These are phyloP conservation scores for Uromys caudimaculatus DNA, from an alignment of 2,797 vertebrate genomes.

Conservation along the genomic window DNA sequence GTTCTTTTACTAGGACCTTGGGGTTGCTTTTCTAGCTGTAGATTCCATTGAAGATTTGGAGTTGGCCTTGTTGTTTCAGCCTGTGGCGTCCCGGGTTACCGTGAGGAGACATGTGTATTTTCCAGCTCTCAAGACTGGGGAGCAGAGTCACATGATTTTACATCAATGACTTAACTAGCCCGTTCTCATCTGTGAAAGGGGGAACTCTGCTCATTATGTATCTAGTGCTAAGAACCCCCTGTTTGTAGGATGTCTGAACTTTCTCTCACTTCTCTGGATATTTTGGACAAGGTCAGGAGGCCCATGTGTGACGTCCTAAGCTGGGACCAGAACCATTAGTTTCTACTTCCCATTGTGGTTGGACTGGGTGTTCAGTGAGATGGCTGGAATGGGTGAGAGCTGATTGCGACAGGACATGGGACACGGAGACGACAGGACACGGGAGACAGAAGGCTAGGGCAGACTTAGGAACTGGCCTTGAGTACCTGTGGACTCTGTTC, in stretches of 20 bases:
- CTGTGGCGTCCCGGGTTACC: accelerated
- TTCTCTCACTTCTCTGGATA: background rate
- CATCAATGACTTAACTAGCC: background rate
- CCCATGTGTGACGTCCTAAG: background rate
- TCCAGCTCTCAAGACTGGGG: background rate
- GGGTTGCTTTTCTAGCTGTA: background rate
- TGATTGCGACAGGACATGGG: too few relatives aligned
- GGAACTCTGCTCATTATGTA: accelerated
- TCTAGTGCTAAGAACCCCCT: background rate
- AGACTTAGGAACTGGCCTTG: background rate
- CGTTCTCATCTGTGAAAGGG: constrained; percentile 30
- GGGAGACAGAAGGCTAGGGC: background rate
- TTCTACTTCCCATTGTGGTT: background rate
- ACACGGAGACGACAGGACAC: too few relatives aligned
- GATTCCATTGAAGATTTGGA: background rate
- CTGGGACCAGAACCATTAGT: accelerated
- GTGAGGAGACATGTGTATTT: background rate
- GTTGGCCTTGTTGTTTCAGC: background rate
- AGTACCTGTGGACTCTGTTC: background rate
- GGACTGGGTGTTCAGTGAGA: background rate
- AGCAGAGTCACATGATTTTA: background rate
- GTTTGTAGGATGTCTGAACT: background rate
- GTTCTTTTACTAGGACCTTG: background rate
- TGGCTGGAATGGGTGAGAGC: background rate
- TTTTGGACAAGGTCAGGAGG: background rate